These are phyloP conservation scores for Nomada hirtipes DNA, from an alignment of 2,888 invertebrate species.

Conservation along the genomic window DNA sequence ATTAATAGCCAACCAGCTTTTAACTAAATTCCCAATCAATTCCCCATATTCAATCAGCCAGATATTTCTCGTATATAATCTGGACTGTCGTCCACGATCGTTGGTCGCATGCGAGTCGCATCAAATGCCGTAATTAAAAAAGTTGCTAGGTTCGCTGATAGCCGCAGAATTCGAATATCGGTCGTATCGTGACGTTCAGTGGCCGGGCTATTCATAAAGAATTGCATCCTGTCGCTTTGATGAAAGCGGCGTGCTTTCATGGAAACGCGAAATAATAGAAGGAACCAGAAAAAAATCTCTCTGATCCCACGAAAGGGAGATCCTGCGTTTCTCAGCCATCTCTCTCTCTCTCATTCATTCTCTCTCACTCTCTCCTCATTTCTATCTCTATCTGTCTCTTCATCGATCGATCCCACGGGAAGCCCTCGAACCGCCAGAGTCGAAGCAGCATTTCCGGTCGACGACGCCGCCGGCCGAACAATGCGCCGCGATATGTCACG, in stretches of 20 bases:
- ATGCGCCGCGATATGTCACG: constrained; percentile 75
- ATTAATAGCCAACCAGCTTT: too few relatives aligned
- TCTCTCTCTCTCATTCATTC: neutral
- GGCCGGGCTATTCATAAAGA: constrained; percentile 30
- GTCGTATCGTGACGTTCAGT: neutral
- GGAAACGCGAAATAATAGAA: constrained; percentile 27
- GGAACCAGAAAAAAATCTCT: neutral
- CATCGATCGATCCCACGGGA: constrained; percentile 56
- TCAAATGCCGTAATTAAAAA: constrained; percentile 44
- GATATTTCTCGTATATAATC: constrained; percentile 2
- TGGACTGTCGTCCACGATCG: neutral
- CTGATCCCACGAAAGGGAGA: neutral
- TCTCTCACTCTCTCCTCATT: neutral
- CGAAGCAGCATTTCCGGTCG: constrained; percentile 66
- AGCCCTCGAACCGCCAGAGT: constrained; percentile 56
- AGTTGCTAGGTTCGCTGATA: constrained; percentile 14
- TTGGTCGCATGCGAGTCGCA: neutral
- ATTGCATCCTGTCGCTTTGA: constrained; percentile 39
- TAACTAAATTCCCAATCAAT: too few relatives aligned
- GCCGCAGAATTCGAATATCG: constrained; percentile 20
- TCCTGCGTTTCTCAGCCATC: neutral
- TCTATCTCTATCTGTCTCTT: neutral
- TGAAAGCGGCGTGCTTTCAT: constrained; percentile 12
- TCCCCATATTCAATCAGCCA: too few relatives aligned
- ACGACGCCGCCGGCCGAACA: constrained; percentile 61